Evolutionary conservation across 2,113 vertebrate genomes (phyloP), one percentile per base, ranked within the genome.

Genomic region (Rhea americana): DNA sequence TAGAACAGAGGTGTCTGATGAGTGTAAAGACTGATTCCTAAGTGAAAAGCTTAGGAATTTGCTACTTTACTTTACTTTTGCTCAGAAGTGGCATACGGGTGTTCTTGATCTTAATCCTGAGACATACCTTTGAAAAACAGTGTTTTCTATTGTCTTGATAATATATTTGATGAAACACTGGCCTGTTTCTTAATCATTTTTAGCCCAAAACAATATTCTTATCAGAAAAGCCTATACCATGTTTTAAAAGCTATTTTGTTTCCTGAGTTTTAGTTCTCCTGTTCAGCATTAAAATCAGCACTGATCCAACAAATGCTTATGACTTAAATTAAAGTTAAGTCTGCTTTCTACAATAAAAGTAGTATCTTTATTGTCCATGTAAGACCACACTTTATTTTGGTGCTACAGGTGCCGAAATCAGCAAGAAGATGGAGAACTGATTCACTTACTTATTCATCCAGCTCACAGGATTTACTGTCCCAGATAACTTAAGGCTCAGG

Each of bases 361-460:
- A 55, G n/a, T 26, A 26, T 25, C 19, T 82, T 76, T 78, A 50
- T 86, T 61, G 22, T 75, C 35, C 43, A 7, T 0, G 1, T 6
- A 61, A 78, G 35, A 59, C 14, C 32, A 59, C 1, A 0, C 32
- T 30, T 47, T 43, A 78, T 75, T 63, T 85, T 67, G 32, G n/a
- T 72, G 26, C 37, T 76, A 80, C 13, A 25, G 68, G 47, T 67
- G 19, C 91, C 50, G 88, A 83, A 91, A 81, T 18, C 3, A 65
- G 43, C 4, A 15, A 84, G n/a, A 50, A 80, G 43, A n/a, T 0
- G 0, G 22, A 73, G 32, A 2, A 55, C 3, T 18, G 12, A 17
- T 43, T 48, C 30, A 12, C 15, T 61, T 50, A 13, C n/a, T 22
- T 78, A 2, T 70, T 81, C 56, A 37, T 20, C 26, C 59, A 74